Percentiles rank a stretch among this genome's conserved stretches.
phyloP scores from a whole-genome alignment of 2,888 invertebrate species.

The Cephus pulcher region DNA sequence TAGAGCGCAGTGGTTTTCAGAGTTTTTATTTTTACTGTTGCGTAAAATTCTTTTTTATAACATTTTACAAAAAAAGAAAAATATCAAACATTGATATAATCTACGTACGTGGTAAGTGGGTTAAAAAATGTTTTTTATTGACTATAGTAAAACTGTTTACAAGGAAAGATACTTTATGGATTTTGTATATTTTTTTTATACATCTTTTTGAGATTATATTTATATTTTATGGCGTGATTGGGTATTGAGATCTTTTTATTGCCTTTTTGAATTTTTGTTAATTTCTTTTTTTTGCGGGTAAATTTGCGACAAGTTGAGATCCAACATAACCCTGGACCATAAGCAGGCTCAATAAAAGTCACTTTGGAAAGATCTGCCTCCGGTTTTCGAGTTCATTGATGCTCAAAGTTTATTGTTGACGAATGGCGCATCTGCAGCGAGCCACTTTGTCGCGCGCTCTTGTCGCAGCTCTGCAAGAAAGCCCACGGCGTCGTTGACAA shows the following conservation, averaged over 20 bases:
- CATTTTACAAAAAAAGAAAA: not conserved
- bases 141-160: not conserved
- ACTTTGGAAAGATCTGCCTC: constrained; percentile 49
- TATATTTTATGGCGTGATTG: not conserved
- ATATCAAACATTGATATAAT: not conserved
- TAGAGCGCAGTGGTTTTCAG: constrained; percentile 39
- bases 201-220: not conserved
- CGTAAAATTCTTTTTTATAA: not conserved
- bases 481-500: constrained; percentile 29
- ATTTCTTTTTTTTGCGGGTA: not conserved
- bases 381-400: constrained; percentile 61
- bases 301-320: not conserved
- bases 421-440: constrained; percentile 54
- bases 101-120: not conserved
- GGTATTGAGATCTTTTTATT: not conserved
- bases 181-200: not conserved
- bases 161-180: not conserved
- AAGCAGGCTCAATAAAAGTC: constrained; percentile 48
- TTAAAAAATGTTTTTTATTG: not conserved
- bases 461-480: constrained; percentile 1
- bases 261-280: not conserved
- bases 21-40: not conserved
- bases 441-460: constrained; percentile 36
- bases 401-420: constrained; percentile 57
- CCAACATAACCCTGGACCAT: not conserved